phyloP scores from a whole-genome alignment of 2,113 vertebrate species.

The Sterna hirundo region DNA sequence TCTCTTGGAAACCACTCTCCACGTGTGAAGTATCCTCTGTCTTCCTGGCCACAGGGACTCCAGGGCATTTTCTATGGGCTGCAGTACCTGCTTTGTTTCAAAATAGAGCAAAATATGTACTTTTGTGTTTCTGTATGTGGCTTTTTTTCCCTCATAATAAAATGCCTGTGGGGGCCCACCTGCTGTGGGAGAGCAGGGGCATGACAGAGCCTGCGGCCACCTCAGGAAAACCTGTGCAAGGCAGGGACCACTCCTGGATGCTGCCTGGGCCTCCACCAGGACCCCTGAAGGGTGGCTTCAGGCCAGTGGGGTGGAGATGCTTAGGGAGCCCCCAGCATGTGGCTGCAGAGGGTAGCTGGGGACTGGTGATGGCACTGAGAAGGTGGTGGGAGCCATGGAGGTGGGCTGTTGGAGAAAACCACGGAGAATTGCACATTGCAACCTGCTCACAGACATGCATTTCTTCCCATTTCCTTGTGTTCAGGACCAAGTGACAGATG shows the following conservation, averaged over 20 bases:
- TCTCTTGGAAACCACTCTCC: neutral
- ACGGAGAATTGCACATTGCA: fast-evolving
- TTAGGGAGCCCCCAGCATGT: neutral
- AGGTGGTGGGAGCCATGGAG: neutral
- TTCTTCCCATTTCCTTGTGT: neutral
- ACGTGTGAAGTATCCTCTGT: fast-evolving
- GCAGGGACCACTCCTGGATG: neutral
- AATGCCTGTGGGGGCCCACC: neutral
- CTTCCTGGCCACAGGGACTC: neutral
- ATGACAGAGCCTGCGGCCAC: neutral
- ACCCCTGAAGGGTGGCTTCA: neutral
- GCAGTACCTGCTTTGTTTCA: neutral
- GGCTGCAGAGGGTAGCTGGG: neutral
- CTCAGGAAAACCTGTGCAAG: neutral
- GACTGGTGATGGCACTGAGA: too few species aligned
- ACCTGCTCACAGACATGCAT: neutral
- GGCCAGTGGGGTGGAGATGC: neutral
- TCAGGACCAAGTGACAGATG: neutral
- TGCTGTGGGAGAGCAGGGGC: neutral
- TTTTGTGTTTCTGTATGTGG: neutral
- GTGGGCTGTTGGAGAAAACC: neutral
- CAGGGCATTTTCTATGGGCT: neutral
- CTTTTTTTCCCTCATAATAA: neutral
- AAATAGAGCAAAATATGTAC: neutral
- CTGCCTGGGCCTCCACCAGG: neutral